Conservation (phyloP, 1,140 invertebrate genomes). For the Meloidogyne hapla region DNA sequence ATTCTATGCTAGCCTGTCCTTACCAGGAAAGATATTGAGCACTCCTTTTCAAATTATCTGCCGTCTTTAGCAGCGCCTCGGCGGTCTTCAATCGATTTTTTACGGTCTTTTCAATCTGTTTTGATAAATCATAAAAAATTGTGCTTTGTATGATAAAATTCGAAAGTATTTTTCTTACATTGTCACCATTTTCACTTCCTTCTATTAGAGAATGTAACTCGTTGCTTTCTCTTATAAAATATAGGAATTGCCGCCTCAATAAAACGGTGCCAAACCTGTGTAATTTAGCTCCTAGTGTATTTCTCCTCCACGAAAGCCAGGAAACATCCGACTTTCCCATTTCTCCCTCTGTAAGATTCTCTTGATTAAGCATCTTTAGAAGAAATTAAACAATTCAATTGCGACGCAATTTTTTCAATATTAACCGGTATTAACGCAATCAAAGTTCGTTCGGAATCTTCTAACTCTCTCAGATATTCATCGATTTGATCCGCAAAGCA, state of each 20-base stretch:
- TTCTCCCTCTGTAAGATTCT: conserved; percentile 33
- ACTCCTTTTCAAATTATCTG: conserved; percentile 30
- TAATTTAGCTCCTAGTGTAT: conserved; percentile 38
- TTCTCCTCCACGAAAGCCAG: conserved; percentile 41
- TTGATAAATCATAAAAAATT: too few relatives aligned
- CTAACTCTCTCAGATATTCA: conserved; percentile 37
- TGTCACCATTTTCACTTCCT: conserved; percentile 13
- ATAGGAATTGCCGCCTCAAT: background rate
- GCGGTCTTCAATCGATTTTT: conserved; percentile 22
- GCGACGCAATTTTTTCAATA: background rate
- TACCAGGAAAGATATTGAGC: conserved; percentile 42
- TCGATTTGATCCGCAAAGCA: conserved; percentile 37
- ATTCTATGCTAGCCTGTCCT: background rate
- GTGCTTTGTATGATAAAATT: too few relatives aligned
- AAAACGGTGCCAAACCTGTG: conserved; percentile 11
- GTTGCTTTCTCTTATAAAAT: conserved; percentile 34
- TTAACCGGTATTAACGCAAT: conserved; percentile 34
- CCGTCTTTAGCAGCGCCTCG: conserved; percentile 30
- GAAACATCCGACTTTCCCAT: conserved; percentile 41
- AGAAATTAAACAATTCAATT: background rate
- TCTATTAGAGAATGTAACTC: conserved; percentile 34
- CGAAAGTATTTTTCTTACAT: background rate
- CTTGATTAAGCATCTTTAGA: conserved; percentile 34
- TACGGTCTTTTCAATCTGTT: background rate
- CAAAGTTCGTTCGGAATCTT: conserved; percentile 29